Evolutionary conservation across 2,113 vertebrate species (phyloP).

Genomic region (Gambusia holbrooki): DNA sequence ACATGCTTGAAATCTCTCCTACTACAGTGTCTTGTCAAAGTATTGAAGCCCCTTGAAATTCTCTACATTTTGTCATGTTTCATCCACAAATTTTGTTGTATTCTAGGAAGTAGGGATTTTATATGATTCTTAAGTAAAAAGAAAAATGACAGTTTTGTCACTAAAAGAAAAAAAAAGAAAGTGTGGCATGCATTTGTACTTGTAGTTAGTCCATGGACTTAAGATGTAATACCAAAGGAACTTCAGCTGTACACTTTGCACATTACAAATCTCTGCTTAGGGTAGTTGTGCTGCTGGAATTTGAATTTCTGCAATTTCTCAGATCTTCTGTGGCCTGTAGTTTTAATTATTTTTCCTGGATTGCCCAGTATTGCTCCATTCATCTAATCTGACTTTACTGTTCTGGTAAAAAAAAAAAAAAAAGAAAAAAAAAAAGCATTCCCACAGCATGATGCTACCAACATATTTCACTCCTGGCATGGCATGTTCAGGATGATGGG

Average conservation of each 20-base stretch:
- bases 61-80: not conserved
- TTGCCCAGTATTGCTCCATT: not conserved
- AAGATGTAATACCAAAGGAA: not conserved
- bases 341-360: not conserved
- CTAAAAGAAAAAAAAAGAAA: not conserved
- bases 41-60: not conserved
- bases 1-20: conserved; percentile 61
- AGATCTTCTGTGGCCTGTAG: not conserved
- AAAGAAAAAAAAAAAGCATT: not conserved
- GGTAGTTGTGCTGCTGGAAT: not conserved
- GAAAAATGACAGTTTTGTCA: not conserved
- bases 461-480: not conserved
- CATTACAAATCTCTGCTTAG: not conserved
- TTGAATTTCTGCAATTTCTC: not conserved
- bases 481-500: not conserved
- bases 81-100: not conserved
- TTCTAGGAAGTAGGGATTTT: not conserved
- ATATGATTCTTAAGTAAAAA: not conserved
- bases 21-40: not conserved
- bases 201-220: not conserved
- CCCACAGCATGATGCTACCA: not conserved
- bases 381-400: not conserved
- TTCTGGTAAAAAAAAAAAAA: not conserved
- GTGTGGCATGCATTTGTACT: not conserved
- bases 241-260: not conserved